phyloP scores from a whole-genome alignment of 2,797 vertebrate genomes.

The Delichon dasypus region DNA sequence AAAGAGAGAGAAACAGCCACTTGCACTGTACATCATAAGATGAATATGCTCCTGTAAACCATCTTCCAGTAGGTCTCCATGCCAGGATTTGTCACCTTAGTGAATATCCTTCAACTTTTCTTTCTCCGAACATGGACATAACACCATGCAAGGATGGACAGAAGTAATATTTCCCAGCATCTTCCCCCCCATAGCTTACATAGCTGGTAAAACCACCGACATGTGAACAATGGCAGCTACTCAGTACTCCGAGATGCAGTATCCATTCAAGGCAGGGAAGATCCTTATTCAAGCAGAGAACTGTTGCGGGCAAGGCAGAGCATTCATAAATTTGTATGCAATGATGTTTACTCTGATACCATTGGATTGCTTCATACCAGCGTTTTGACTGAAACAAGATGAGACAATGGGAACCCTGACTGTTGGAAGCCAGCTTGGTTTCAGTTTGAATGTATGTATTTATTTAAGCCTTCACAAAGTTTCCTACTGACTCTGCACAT shows the following conservation, averaged over 20 bases:
- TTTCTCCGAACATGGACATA: neutral
- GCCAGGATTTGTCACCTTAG: neutral
- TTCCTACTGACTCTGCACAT: neutral
- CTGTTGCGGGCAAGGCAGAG: neutral
- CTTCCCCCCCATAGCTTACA: neutral
- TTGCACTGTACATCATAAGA: neutral
- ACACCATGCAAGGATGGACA: neutral
- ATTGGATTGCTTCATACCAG: slow-evolving; percentile 5
- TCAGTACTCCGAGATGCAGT: neutral
- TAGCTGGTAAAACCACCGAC: neutral
- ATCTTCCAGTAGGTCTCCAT: neutral
- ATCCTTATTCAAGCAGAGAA: neutral
- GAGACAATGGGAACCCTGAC: slow-evolving; percentile 37
- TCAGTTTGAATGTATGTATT: neutral
- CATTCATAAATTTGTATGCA: neutral
- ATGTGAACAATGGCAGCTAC: neutral
- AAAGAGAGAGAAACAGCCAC: neutral
- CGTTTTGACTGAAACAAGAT: slow-evolving; percentile 17
- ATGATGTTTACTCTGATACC: slow-evolving; percentile 12
- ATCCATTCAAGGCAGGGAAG: neutral
- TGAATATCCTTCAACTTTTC: neutral
- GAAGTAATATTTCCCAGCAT: neutral
- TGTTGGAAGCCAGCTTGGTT: neutral
- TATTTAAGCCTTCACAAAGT: neutral
- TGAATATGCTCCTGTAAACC: neutral